phyloP scores from a whole-genome alignment of 2,888 invertebrate species.

The Mythimna pallens region DNA sequence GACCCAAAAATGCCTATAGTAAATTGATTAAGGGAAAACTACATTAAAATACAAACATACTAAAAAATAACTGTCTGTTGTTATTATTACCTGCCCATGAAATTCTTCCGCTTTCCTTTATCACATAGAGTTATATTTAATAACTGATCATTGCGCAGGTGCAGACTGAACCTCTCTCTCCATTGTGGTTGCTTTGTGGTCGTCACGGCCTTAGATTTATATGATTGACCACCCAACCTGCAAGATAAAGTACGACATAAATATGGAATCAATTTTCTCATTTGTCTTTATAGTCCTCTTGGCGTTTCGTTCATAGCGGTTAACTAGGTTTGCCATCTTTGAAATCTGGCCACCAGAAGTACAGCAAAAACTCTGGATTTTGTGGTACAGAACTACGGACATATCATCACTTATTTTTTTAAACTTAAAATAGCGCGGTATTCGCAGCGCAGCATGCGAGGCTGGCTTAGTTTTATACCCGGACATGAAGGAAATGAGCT shows the following conservation, averaged over 20 bases:
- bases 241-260: constrained; percentile 38
- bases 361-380: no score
- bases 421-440: no score
- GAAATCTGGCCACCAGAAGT: no score
- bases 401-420: no score
- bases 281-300: no score
- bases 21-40: neutral
- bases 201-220: constrained; percentile 79
- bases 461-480: no score
- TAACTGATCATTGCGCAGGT: constrained; percentile 74
- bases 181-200: constrained; percentile 79
- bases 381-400: no score
- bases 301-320: no score
- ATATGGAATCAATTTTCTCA: neutral
- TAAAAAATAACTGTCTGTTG: neutral
- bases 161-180: constrained; percentile 81
- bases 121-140: constrained; percentile 81
- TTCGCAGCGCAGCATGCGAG: no score
- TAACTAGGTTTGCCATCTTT: no score
- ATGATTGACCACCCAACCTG: constrained; percentile 80
- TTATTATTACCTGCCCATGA: constrained; percentile 82
- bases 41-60: neutral
- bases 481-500: no score
- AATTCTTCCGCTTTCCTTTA: constrained; percentile 83
- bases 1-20: no score